Conservation (phyloP, 1,140 invertebrate genomes). For the Asbolus verrucosus region DNA sequence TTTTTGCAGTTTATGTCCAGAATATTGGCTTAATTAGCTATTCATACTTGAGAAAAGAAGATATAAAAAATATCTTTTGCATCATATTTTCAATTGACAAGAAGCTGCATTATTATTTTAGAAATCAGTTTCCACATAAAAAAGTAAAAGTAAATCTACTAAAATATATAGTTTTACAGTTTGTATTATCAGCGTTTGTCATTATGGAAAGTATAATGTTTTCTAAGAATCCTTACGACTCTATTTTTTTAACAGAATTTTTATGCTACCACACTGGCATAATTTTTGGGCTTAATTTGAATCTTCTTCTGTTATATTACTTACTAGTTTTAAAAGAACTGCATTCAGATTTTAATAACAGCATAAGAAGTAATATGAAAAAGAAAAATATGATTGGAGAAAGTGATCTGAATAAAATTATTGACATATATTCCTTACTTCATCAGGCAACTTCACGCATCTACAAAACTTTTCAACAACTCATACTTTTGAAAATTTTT, state of each 20-base stretch:
- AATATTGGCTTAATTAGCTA: neutral
- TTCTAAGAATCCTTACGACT: no score
- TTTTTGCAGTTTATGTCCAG: neutral
- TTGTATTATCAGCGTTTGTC: no score
- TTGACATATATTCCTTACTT: neutral
- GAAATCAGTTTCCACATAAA: neutral
- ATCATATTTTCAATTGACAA: neutral
- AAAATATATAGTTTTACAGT: neutral
- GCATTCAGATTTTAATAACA: neutral
- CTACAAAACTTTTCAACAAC: neutral
- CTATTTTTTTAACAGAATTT: neutral
- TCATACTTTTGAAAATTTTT: conserved; percentile 6
- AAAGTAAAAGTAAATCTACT: neutral
- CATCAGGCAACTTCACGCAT: neutral
- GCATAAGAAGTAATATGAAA: neutral
- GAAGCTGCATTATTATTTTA: neutral
- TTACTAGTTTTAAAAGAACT: neutral
- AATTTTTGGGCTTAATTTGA: neutral
- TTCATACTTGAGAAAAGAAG: neutral
- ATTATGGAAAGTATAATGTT: no score
- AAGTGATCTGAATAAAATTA: neutral
- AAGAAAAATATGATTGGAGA: neutral
- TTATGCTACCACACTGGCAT: neutral
- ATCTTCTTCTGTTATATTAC: neutral
- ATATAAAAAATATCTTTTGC: neutral